Conservation (phyloP, 2,888 invertebrate genomes). For the Rhogogaster chlorosoma region DNA sequence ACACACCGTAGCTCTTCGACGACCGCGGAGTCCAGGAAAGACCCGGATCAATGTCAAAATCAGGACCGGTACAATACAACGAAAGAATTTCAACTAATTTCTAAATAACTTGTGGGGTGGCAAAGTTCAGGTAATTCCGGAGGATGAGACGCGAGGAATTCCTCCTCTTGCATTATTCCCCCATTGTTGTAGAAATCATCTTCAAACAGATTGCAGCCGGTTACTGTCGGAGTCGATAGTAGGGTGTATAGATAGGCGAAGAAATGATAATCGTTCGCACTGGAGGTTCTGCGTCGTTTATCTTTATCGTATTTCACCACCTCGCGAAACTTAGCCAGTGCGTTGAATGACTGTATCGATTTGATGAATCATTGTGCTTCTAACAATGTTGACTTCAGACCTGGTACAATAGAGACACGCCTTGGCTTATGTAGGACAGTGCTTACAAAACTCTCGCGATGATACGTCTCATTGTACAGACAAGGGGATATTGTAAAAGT, state of each 20-base stretch:
- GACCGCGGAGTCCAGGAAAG: background rate
- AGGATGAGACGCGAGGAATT: conserved; percentile 66
- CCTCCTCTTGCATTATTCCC: background rate
- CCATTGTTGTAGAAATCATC: conserved; percentile 3
- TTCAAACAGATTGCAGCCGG: background rate
- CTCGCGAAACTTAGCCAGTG: background rate
- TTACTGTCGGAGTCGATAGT: background rate
- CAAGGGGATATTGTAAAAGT: conserved; percentile 49
- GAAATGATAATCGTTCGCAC: background rate
- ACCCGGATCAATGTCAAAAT: conserved; percentile 68
- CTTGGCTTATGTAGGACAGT: conserved; percentile 51
- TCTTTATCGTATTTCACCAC: background rate
- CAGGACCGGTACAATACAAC: conserved; percentile 62
- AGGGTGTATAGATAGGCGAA: background rate
- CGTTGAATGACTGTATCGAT: conserved; percentile 10
- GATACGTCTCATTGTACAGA: conserved; percentile 49
- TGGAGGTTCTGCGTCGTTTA: background rate
- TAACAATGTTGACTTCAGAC: conserved; percentile 28
- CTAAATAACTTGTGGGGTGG: background rate
- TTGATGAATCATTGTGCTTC: conserved; percentile 30
- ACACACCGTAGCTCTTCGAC: background rate
- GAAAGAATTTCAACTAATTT: conserved; percentile 69
- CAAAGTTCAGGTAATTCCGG: conserved; percentile 63
- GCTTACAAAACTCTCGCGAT: conserved; percentile 51
- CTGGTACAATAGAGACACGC: conserved; percentile 48